Conservation (phyloP, 2,113 vertebrate species). For the Triplophysa dalaica region DNA sequence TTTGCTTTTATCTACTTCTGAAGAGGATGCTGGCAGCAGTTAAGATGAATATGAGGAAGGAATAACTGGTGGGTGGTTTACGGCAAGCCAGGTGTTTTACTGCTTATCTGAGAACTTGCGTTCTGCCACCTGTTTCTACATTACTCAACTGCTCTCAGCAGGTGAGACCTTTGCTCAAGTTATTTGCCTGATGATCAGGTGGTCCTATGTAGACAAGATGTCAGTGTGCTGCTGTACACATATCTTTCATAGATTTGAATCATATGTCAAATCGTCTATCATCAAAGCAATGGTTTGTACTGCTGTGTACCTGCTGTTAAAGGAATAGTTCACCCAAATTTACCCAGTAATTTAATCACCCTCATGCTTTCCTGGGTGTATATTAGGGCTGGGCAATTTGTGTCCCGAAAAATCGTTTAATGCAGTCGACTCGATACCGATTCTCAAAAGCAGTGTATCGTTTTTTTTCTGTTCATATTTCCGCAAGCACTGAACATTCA, state of each 20-base stretch:
- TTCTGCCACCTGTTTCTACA: constrained; percentile 31
- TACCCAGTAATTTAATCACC: no score
- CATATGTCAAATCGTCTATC: no score
- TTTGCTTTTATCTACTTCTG: background rate
- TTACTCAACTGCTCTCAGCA: constrained; percentile 11
- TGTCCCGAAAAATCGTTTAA: no score
- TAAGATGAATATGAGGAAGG: constrained; percentile 35
- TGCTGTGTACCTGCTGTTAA: no score
- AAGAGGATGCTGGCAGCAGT: background rate
- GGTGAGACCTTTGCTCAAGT: constrained; percentile 10
- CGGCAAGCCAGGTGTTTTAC: constrained; percentile 34
- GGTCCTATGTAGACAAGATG: background rate
- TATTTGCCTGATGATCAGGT: background rate
- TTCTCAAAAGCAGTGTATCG: no score
- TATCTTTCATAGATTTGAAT: background rate
- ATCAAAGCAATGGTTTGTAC: no score
- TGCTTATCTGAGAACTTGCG: constrained; percentile 29
- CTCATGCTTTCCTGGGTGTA: no score
- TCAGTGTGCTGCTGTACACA: background rate
- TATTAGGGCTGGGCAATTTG: no score
- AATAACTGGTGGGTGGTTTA: constrained; percentile 15
- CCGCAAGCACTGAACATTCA: no score
- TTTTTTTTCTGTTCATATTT: no score
- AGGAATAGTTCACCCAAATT: no score
- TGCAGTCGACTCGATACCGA: no score